These are phyloP conservation scores for Tenthredo notha DNA, from an alignment of 2,888 invertebrate genomes.

Conservation along the genomic window DNA sequence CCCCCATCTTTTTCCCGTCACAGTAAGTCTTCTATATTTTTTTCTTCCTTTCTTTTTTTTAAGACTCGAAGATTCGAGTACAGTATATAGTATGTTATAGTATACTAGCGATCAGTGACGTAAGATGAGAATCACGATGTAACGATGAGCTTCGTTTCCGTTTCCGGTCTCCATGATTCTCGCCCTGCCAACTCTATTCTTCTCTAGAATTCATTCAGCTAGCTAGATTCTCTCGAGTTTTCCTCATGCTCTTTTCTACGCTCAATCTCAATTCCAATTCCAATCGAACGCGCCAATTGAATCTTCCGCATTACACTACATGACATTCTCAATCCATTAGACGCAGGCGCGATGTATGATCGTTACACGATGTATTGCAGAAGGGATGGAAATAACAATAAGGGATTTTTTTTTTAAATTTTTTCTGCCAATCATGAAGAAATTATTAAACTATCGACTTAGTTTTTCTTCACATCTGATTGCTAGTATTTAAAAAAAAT, in stretches of 20 bases:
- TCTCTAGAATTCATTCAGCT: slow-evolving; percentile 50
- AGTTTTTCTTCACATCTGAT: no score
- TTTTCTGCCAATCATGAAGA: no score
- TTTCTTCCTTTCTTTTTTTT: no score
- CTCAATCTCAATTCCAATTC: slow-evolving; percentile 40
- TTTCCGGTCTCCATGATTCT: slow-evolving; percentile 72
- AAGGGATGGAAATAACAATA: no score
- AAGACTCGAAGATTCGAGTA: background rate
- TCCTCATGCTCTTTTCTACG: slow-evolving; percentile 29
- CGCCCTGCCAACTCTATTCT: slow-evolving; percentile 72
- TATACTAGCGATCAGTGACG: slow-evolving; percentile 56
- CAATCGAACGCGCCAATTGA: slow-evolving; percentile 41
- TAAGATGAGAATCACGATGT: slow-evolving; percentile 62
- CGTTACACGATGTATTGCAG: no score
- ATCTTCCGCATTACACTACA: background rate
- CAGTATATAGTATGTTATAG: background rate
- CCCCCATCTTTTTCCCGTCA: background rate
- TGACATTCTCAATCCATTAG: slow-evolving; percentile 38
- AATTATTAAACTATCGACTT: no score
- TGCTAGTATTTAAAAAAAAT: no score
- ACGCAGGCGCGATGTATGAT: slow-evolving; percentile 17
- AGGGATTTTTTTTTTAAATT: no score
- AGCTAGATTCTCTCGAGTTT: slow-evolving; percentile 18
- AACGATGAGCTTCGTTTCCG: slow-evolving; percentile 73
- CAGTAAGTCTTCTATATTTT: background rate